A percentile compares a stretch with the other conserved stretches of the same genome.
phyloP scores from a whole-genome alignment of 2,888 invertebrate species.

The Cosmia trapezina region DNA sequence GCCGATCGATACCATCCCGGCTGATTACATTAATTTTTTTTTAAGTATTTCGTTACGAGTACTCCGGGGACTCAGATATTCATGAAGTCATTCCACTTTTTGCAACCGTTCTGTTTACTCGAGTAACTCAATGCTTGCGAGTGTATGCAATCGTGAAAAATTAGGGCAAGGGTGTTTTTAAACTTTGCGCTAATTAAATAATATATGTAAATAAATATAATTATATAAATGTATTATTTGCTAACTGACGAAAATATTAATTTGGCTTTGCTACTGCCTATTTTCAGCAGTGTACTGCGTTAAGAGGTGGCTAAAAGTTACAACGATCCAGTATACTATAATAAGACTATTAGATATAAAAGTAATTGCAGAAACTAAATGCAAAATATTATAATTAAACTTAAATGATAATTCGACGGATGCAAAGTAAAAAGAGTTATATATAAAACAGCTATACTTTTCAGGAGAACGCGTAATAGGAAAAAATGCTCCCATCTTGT shows the following conservation, averaged over 20 bases:
- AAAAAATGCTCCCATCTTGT: too few relatives aligned
- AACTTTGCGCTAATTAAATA: constrained; percentile 1
- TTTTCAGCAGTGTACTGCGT: not conserved
- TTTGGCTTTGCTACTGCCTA: not conserved
- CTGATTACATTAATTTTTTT: constrained; percentile 40
- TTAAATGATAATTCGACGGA: too few relatives aligned
- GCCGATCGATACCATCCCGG: constrained; percentile 43
- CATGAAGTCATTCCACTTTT: constrained; percentile 35
- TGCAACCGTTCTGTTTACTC: not conserved
- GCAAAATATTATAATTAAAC: too few relatives aligned
- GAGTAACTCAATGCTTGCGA: not conserved
- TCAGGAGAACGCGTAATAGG: too few relatives aligned
- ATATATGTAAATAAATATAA: too few relatives aligned
- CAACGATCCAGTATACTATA: not conserved
- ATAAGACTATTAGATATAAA: too few relatives aligned
- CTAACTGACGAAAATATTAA: not conserved
- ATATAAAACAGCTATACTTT: too few relatives aligned
- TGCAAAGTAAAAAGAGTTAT: too few relatives aligned
- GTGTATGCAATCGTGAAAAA: constrained; percentile 7
- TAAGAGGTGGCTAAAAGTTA: too few relatives aligned
- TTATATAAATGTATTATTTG: not conserved
- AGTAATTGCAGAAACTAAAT: too few relatives aligned
- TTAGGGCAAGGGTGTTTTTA: not conserved
- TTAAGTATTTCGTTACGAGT: constrained; percentile 25
- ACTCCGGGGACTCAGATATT: constrained; percentile 17